Base-by-base conservation (phyloP, 1,140 invertebrate species). In the Trichogramma pretiosum region DNA sequence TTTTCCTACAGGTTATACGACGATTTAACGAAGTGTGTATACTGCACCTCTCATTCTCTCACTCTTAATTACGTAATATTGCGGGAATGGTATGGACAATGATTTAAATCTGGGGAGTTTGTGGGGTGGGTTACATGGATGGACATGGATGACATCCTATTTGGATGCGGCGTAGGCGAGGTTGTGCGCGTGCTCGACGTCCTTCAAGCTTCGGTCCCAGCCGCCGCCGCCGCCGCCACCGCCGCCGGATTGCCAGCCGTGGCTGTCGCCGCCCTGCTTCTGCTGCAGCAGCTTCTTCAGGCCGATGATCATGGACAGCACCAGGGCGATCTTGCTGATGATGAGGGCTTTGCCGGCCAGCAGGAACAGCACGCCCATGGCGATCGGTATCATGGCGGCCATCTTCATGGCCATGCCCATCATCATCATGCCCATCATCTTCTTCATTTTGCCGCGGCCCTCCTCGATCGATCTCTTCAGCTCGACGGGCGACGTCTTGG, bases 341-440 rank as follows among this genome's bases (percentile, higher is more conserved):
- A 87, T 85, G 13, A 86, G 64, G 2, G 83, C 85, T 62, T 87
- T 87, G 39, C 85, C 85, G 2, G 84, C 83, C 39, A 86, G 56
- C 5, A 86, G 63, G 64, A 85, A 87, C 0, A 87, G 72, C 2
- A 80, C 82, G 28, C 81, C 83, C 57, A 87, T 84, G 1, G 81
- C 82, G 0, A 85, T 62, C 0, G 83, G 83, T 10, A 86, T 73
- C 72, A 85, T 67, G 1, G 81, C 80, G 0, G 79, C 82, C 76
- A 84, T 78, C 63, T 85, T 87, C 73, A 83, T 83, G 0, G 78
- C 81, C 46, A 84, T 75, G 0, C 82, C 83, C 81, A 84, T 85
- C 77, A 84, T 82, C 79, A 87, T 85, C 74, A 84, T 84, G 17
- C 80, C 77, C 80, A 86, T 85, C 83, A 86, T 87, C 52, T 85